These are phyloP conservation scores for Oscheius myriophilus DNA, from an alignment of 2,888 invertebrate species.

Conservation along the genomic window DNA sequence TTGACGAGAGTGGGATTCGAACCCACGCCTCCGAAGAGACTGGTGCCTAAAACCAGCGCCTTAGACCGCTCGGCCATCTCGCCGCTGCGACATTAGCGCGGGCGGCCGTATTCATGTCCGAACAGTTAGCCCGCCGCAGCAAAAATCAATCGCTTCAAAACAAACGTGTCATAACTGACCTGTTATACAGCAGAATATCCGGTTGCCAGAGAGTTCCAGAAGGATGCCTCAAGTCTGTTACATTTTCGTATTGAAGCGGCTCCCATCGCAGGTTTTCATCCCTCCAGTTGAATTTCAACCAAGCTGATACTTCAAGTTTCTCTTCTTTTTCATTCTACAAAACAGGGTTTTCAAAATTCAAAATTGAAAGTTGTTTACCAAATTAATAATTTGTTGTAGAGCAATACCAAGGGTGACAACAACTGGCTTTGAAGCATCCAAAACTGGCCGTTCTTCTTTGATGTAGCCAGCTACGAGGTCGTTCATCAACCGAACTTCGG, in stretches of 20 bases:
- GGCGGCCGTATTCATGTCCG: no score
- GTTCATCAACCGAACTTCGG: conserved; percentile 61
- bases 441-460: conserved; percentile 62
- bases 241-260: conserved; percentile 56
- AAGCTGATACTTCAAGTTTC: conserved; percentile 65
- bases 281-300: conserved; percentile 65
- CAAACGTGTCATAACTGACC: conserved; percentile 33
- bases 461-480: conserved; percentile 62
- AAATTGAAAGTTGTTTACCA: conserved; percentile 45
- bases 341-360: background rate
- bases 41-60: conserved; percentile 90
- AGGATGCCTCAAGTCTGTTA: conserved; percentile 60
- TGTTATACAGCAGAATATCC: conserved; percentile 65
- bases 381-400: conserved; percentile 66
- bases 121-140: no score
- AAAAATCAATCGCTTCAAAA: no score
- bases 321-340: conserved; percentile 66
- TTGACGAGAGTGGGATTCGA: conserved; percentile 65
- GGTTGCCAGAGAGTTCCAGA: conserved; percentile 60
- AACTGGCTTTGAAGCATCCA: conserved; percentile 60
- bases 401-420: conserved; percentile 61
- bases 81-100: no score
- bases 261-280: conserved; percentile 68
- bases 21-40: conserved; percentile 76
- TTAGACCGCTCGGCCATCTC: conserved; percentile 83